phyloP scores from a whole-genome alignment of 2,888 invertebrate species.

The Rotaria magnacalcarata region DNA sequence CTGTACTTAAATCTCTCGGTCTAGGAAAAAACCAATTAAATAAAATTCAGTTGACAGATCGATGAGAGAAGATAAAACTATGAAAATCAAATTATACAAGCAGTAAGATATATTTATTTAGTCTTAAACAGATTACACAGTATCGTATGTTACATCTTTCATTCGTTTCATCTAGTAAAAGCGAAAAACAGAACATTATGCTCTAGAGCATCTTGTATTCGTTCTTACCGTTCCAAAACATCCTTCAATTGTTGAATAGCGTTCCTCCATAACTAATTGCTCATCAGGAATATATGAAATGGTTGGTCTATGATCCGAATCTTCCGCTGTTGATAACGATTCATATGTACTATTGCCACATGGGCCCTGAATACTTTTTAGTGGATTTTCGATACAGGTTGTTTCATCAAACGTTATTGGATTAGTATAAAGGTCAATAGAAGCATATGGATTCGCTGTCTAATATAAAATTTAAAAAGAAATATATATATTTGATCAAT shows the following conservation, averaged over 20 bases:
- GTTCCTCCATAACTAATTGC: conserved; percentile 36
- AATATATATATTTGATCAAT: too few species aligned
- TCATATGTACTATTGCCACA: conserved; percentile 15
- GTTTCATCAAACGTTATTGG: neutral
- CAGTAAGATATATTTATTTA: too few species aligned
- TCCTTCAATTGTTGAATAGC: neutral
- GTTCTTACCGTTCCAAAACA: neutral
- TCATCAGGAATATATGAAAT: neutral
- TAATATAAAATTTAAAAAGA: neutral
- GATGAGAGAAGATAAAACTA: too few species aligned
- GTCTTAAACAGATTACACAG: too few species aligned
- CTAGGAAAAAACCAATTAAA: too few species aligned
- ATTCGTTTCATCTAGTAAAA: neutral
- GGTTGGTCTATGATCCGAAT: too few species aligned
- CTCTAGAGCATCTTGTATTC: too few species aligned
- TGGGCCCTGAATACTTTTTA: neutral
- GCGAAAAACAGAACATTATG: too few species aligned
- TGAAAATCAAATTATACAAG: too few species aligned
- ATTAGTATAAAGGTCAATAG: neutral
- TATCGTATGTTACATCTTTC: too few species aligned
- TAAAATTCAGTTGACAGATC: too few species aligned
- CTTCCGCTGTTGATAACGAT: neutral
- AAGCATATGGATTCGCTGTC: conserved; percentile 33
- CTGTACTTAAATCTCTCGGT: too few species aligned
- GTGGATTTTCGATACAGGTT: neutral